Evolutionary conservation across 2,888 invertebrate genomes (phyloP).

Genomic region (Scaptodrosophila latifasciaeformis): DNA sequence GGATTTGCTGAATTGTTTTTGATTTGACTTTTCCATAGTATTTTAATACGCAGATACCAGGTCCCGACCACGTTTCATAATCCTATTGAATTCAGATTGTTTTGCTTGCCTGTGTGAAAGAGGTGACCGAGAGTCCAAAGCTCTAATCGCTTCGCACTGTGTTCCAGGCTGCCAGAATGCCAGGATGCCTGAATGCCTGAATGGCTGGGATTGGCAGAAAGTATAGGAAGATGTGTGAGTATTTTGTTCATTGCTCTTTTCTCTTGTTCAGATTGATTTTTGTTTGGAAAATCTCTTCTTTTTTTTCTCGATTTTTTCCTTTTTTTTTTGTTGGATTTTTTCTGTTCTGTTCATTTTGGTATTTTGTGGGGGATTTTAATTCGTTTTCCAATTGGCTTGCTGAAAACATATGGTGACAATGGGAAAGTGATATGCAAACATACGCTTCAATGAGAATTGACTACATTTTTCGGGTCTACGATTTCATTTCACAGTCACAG

Average conservation of each 20-base stretch:
- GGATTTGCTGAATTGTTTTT: constrained; percentile 5
- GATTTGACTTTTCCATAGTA: constrained; percentile 13
- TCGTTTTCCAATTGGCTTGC: constrained; percentile 50
- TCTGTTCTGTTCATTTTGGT: constrained; percentile 35
- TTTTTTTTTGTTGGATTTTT: constrained; percentile 16
- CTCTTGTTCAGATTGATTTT: constrained; percentile 1
- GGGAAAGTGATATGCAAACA: constrained; percentile 65
- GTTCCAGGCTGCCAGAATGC: too few species aligned
- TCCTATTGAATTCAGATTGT: constrained; percentile 42
- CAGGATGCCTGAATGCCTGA: too few species aligned
- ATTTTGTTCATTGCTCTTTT: constrained; percentile 3
- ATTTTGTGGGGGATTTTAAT: constrained; percentile 41
- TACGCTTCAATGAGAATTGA: constrained; percentile 59
- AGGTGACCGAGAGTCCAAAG: background rate
- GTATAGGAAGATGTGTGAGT: too few species aligned
- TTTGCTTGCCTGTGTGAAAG: too few species aligned
- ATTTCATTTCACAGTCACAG: constrained; percentile 4
- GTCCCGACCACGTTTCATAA: constrained; percentile 36
- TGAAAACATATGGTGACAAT: constrained; percentile 64
- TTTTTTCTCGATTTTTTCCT: background rate
- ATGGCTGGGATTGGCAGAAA: too few species aligned
- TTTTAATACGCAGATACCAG: constrained; percentile 21
- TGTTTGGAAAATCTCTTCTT: too few species aligned
- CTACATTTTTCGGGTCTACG: constrained; percentile 50
- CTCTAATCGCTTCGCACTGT: too few species aligned